Evolutionary conservation across 2,888 invertebrate species (phyloP).

Genomic region (Horisme vitalbata): DNA sequence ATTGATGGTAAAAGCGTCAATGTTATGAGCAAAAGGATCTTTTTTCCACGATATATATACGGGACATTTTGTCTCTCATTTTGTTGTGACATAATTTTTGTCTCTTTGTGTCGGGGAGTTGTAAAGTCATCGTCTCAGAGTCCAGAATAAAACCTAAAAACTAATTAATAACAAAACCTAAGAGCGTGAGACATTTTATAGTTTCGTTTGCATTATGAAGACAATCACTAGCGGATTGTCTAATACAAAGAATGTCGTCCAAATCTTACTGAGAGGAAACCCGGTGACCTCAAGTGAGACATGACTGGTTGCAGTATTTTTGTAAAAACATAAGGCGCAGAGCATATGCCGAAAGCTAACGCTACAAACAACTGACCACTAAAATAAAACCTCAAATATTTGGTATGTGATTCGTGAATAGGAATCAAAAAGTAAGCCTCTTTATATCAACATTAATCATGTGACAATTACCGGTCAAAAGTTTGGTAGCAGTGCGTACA

Average conservation of each 20-base stretch:
- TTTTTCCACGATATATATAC: conserved; percentile 30
- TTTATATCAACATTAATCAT: neutral
- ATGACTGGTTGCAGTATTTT: neutral
- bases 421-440: neutral
- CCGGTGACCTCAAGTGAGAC: neutral
- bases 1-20: too few species aligned
- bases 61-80: conserved; percentile 31
- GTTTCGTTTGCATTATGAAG: neutral
- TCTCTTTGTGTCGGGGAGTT: neutral
- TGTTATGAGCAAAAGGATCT: too few species aligned
- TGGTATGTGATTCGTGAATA: too few species aligned
- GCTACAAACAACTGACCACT: neutral
- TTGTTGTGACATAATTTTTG: neutral
- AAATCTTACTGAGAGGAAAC: conserved; percentile 3
- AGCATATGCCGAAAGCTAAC: neutral
- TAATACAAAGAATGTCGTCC: conserved; percentile 4
- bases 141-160: conserved; percentile 11
- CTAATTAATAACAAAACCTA: conserved; percentile 9
- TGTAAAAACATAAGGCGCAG: neutral
- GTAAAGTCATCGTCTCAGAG: neutral
- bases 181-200: neutral
- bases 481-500: neutral
- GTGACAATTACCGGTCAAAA: neutral
- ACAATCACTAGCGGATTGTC: neutral
- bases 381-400: conserved; percentile 1